Evolutionary conservation across 2,797 vertebrate species (phyloP).

Genomic region (Telmatherina bonti): DNA sequence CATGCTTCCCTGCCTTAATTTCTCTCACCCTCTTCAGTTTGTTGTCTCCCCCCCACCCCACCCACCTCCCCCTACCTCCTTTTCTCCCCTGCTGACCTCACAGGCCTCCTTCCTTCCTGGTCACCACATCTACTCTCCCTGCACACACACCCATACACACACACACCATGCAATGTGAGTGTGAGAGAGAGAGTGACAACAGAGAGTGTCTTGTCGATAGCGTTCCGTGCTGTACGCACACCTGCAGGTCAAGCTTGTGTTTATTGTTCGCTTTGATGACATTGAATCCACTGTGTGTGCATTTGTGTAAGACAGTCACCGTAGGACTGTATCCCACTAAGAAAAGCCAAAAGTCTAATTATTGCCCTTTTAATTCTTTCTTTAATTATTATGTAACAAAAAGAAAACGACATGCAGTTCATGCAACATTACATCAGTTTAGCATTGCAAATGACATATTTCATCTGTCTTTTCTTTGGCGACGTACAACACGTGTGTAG

Average conservation of each 20-base stretch:
- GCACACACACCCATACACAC: slow-evolving; percentile 18
- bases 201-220: slow-evolving; percentile 52
- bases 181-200: slow-evolving; percentile 32
- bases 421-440: slow-evolving; percentile 31
- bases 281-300: slow-evolving; percentile 29
- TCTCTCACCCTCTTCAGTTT: slow-evolving; percentile 44
- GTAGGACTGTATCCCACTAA: slow-evolving; percentile 5
- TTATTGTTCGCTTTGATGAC: slow-evolving; percentile 45
- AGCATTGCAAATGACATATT: slow-evolving; percentile 54
- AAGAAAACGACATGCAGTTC: background rate
- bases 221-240: slow-evolving; percentile 56
- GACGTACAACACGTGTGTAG: slow-evolving; percentile 52
- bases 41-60: slow-evolving; percentile 54
- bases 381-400: slow-evolving; percentile 21
- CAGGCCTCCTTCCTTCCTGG: slow-evolving; percentile 73
- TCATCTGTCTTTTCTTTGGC: slow-evolving; percentile 41
- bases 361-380: slow-evolving; percentile 36
- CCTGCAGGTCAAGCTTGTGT: slow-evolving; percentile 57
- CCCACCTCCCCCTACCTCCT: too few relatives aligned
- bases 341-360: slow-evolving; percentile 11
- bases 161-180: slow-evolving; percentile 15
- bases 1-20: slow-evolving; percentile 23
- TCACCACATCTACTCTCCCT: slow-evolving; percentile 62
- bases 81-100: slow-evolving; percentile 67
- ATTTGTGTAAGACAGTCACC: background rate